These are phyloP conservation scores for Neopelma chrysocephalum DNA, from an alignment of 2,797 vertebrate genomes.

Conservation along the genomic window DNA sequence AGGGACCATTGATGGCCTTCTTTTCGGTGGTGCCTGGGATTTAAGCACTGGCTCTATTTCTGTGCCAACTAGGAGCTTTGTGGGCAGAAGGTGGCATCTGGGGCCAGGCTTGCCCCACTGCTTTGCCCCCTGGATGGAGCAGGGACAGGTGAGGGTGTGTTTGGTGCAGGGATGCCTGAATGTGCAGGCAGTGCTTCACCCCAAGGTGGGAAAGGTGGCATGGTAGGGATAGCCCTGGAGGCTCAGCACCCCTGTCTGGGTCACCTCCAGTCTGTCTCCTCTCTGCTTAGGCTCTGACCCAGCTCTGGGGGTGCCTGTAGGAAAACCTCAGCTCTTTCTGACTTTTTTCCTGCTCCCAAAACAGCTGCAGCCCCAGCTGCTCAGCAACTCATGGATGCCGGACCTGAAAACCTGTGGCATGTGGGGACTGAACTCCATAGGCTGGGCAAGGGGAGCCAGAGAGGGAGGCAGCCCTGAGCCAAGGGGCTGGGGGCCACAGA, in stretches of 20 bases:
- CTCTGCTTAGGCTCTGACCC: neutral
- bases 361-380: slow-evolving; percentile 37
- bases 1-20: rapidly evolving
- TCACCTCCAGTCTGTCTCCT: neutral
- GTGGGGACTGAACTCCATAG: neutral
- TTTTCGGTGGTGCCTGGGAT: neutral
- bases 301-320: rapidly evolving
- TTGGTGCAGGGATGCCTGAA: neutral
- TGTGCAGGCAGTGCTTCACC: neutral
- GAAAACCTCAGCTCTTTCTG: neutral
- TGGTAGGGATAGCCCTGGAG: neutral
- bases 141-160: neutral
- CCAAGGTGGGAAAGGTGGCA: rapidly evolving
- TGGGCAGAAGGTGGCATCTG: neutral
- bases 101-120: neutral
- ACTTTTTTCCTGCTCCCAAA: neutral
- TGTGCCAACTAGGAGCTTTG: neutral
- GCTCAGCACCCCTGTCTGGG: neutral
- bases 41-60: neutral
- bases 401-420: neutral
- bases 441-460: neutral
- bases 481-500: slow-evolving; percentile 26
- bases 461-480: neutral
- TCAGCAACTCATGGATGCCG: rapidly evolving
- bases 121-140: neutral